These are phyloP conservation scores for Hippocampus abdominalis DNA, from an alignment of 2,113 vertebrate genomes.

Conservation along the genomic window DNA sequence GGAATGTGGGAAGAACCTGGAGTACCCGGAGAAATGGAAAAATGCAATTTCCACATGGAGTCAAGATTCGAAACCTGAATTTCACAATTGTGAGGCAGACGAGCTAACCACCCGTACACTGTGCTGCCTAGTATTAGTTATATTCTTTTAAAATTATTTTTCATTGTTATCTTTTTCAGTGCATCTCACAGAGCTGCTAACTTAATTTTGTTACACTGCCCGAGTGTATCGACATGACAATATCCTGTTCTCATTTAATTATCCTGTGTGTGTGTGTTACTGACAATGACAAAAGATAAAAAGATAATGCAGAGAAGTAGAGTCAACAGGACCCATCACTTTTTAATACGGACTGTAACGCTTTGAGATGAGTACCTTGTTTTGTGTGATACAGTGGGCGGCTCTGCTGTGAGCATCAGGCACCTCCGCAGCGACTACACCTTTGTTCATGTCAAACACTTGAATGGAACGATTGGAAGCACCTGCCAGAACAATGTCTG, in stretches of 20 bases:
- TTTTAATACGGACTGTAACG: neutral
- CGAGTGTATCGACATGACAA: neutral
- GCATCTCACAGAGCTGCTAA: too few relatives aligned
- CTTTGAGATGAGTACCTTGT: conserved; percentile 72
- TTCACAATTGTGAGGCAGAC: too few relatives aligned
- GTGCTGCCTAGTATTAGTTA: too few relatives aligned
- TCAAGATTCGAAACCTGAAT: too few relatives aligned
- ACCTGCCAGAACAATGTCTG: conserved; percentile 80
- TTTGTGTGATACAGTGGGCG: conserved; percentile 83
- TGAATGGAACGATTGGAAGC: conserved; percentile 78
- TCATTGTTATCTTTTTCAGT: too few relatives aligned
- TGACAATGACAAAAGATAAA: neutral
- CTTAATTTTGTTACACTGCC: too few relatives aligned
- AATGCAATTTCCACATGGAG: too few relatives aligned
- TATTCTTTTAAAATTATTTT: too few relatives aligned
- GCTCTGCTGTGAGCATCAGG: conserved; percentile 77
- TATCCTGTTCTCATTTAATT: neutral
- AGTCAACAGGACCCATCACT: neutral
- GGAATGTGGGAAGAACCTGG: too few relatives aligned
- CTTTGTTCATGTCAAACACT: conserved; percentile 83
- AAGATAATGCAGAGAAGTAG: neutral
- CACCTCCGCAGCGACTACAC: conserved; percentile 67
- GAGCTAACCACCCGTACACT: too few relatives aligned
- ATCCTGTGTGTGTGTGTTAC: neutral
- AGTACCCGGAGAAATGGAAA: too few relatives aligned